Evolutionary conservation across 2,888 invertebrate genomes (phyloP).

Genomic region (Acrocera orbiculus): DNA sequence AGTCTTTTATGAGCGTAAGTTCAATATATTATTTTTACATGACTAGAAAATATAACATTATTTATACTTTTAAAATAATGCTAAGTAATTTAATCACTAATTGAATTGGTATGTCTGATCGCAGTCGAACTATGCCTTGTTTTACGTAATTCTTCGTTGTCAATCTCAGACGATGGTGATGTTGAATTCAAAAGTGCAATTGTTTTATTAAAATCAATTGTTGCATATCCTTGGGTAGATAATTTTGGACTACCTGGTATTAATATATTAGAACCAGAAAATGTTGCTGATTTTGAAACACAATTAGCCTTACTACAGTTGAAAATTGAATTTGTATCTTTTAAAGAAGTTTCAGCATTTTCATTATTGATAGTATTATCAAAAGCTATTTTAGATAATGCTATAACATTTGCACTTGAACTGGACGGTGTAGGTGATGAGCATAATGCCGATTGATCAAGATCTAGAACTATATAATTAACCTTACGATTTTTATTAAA

Average conservation of each 20-base stretch:
- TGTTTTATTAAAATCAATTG: slow-evolving; percentile 88
- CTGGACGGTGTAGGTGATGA: slow-evolving; percentile 4
- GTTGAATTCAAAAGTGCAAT: slow-evolving; percentile 71
- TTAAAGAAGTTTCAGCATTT: neutral
- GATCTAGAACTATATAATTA: slow-evolving; percentile 29
- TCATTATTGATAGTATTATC: too few species aligned
- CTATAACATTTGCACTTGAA: neutral
- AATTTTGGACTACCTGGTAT: slow-evolving; percentile 12
- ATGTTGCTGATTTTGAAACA: neutral
- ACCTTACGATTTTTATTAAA: slow-evolving; percentile 13
- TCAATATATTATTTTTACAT: too few species aligned
- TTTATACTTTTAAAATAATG: too few species aligned
- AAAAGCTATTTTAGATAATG: slow-evolving; percentile 2
- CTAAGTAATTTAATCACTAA: slow-evolving; percentile 42
- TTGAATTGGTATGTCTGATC: slow-evolving; percentile 40
- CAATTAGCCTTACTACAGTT: too few species aligned
- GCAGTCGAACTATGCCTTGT: slow-evolving; percentile 62
- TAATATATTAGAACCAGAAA: slow-evolving; percentile 7
- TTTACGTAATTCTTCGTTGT: slow-evolving; percentile 56
- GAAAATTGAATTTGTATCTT: too few species aligned
- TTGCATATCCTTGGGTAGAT: slow-evolving; percentile 43
- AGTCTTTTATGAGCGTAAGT: too few species aligned
- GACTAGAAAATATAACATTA: too few species aligned
- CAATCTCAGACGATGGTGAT: slow-evolving; percentile 48
- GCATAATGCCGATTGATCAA: slow-evolving; percentile 21